Evolutionary conservation across 2,888 invertebrate species (phyloP).

Genomic region (Drosophila paramelanica): DNA sequence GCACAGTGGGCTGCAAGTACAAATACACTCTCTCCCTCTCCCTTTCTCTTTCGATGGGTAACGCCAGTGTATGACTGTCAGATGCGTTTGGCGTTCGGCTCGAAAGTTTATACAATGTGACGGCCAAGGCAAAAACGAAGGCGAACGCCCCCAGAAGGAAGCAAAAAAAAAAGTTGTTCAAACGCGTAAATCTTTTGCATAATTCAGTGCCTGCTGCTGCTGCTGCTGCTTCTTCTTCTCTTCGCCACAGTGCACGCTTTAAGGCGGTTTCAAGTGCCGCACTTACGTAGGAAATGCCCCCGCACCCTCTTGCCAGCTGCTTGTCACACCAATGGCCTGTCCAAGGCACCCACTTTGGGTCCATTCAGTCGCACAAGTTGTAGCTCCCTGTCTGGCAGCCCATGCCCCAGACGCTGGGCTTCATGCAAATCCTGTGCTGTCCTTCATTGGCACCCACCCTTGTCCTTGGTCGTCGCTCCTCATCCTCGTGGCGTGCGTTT

Average conservation of each 20-base stretch:
- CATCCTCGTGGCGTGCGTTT: slow-evolving; percentile 64
- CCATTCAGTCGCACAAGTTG: slow-evolving; percentile 54
- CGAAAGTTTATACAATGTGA: slow-evolving; percentile 64
- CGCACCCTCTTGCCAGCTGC: slow-evolving; percentile 45
- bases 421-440: slow-evolving; percentile 64
- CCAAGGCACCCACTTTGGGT: slow-evolving; percentile 42
- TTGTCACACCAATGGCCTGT: slow-evolving; percentile 72
- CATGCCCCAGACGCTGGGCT: slow-evolving; percentile 34
- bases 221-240: slow-evolving; percentile 3
- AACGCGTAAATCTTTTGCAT: slow-evolving; percentile 82
- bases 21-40: not conserved
- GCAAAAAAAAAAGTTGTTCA: slow-evolving; percentile 53
- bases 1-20: slow-evolving; percentile 48
- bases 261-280: slow-evolving; percentile 70
- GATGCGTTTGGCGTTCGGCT: slow-evolving; percentile 63
- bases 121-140: slow-evolving; percentile 20
- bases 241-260: slow-evolving; percentile 45
- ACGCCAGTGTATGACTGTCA: slow-evolving; percentile 70
- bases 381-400: slow-evolving; percentile 63
- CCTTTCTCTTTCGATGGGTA: not conserved
- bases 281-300: slow-evolving; percentile 51
- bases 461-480: slow-evolving; percentile 27
- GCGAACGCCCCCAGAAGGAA: slow-evolving; percentile 52
- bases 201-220: slow-evolving; percentile 75
- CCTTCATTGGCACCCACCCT: slow-evolving; percentile 78